Evolutionary conservation across 2,797 vertebrate genomes (phyloP).

Genomic region (Girardinus metallicus): DNA sequence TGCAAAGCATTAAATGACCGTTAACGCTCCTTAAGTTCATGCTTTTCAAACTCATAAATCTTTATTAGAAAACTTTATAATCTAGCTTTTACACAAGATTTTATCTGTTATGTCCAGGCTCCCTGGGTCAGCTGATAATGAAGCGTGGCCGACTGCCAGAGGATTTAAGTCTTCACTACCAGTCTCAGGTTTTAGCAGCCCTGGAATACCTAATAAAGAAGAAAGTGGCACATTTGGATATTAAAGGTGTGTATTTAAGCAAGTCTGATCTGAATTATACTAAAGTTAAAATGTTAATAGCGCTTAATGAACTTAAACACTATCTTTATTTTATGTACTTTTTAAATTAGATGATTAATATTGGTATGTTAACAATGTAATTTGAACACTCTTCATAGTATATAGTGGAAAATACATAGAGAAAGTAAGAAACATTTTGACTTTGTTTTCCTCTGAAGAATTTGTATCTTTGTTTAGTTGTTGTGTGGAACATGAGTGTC

Average conservation of each 20-base stretch:
- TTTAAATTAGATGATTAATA: background rate
- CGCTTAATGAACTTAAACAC: background rate
- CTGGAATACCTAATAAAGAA: conserved; percentile 88
- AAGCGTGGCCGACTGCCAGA: conserved; percentile 89
- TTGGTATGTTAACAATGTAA: background rate
- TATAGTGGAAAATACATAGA: conserved; percentile 39
- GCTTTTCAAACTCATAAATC: conserved; percentile 14
- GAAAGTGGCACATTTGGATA: conserved; percentile 90
- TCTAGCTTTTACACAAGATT: background rate
- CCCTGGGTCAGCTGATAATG: conserved; percentile 90
- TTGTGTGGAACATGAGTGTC: conserved; percentile 68
- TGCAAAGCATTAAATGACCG: conserved; percentile 39
- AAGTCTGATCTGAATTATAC: background rate
- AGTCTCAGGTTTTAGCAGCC: conserved; percentile 86
- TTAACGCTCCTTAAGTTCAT: conserved; percentile 29
- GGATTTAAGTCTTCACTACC: conserved; percentile 91
- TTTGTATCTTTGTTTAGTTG: conserved; percentile 52
- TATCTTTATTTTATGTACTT: background rate
- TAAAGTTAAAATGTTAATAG: background rate
- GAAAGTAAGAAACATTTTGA: conserved; percentile 28
- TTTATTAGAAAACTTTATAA: conserved; percentile 4
- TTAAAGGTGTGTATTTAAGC: conserved; percentile 87
- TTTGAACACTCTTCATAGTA: conserved; percentile 6
- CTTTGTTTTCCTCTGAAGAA: conserved; percentile 40
- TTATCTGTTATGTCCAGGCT: conserved; percentile 78